Conservation (phyloP, 1,140 invertebrate species). For the Drosophila sproati region DNA sequence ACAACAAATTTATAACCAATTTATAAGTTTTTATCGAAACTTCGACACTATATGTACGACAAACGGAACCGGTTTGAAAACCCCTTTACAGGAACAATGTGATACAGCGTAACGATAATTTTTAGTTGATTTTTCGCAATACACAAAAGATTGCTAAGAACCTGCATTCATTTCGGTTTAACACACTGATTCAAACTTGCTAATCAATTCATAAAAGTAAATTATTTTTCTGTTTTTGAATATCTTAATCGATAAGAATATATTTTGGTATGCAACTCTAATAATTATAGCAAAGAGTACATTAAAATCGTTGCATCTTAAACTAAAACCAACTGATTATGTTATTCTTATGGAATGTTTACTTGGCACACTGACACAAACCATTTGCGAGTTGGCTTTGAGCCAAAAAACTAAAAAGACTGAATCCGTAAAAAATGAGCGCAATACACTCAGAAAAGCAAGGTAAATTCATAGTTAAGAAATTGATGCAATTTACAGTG, state of each 20-base stretch:
- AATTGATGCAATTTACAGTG: constrained; percentile 17
- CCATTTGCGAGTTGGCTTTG: constrained; percentile 47
- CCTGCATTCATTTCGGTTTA: too few relatives aligned
- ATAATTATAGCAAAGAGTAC: neutral
- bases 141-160: too few relatives aligned
- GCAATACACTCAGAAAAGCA: neutral
- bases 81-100: too few relatives aligned
- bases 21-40: too few relatives aligned
- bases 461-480: constrained; percentile 1
- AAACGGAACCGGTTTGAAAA: too few relatives aligned
- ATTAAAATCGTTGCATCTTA: neutral
- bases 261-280: neutral
- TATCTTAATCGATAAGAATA: neutral
- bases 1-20: too few relatives aligned
- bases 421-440: neutral
- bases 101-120: too few relatives aligned
- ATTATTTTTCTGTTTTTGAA: too few relatives aligned
- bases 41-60: too few relatives aligned
- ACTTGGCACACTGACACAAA: constrained; percentile 44
- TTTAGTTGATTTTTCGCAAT: too few relatives aligned
- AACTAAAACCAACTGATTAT: neutral
- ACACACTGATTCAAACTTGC: too few relatives aligned
- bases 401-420: constrained; percentile 32
- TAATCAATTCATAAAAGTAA: too few relatives aligned
- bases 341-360: constrained; percentile 16